phyloP scores from a whole-genome alignment of 2,888 invertebrate species.

The Synanthedon myopaeformis region DNA sequence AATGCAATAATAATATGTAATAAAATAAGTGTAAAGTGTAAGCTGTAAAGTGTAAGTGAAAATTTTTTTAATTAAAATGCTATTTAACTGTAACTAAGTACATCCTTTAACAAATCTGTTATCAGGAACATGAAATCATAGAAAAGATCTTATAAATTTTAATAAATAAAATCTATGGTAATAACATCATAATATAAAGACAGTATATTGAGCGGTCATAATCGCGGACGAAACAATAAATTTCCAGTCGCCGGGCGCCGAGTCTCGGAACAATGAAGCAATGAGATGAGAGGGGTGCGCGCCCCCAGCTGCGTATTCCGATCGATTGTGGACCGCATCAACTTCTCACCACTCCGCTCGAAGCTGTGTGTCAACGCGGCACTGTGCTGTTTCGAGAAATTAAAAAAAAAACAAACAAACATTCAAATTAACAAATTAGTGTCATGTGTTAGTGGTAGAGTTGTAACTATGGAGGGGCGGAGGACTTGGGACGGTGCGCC shows the following conservation, averaged over 20 bases:
- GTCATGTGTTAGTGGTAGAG: slow-evolving; percentile 39
- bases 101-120: too few species aligned
- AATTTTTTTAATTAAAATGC: too few species aligned
- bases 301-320: slow-evolving; percentile 65
- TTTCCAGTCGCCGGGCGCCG: slow-evolving; percentile 33
- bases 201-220: slow-evolving; percentile 1
- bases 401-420: slow-evolving; percentile 9
- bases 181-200: neutral
- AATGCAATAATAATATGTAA: too few species aligned
- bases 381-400: slow-evolving; percentile 19
- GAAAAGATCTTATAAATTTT: too few species aligned
- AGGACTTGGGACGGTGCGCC: slow-evolving; percentile 63
- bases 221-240: slow-evolving; percentile 38
- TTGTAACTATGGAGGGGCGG: slow-evolving; percentile 55
- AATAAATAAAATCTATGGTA: too few species aligned
- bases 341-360: slow-evolving; percentile 33
- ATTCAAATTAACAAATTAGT: slow-evolving; percentile 11
- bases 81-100: too few species aligned
- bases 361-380: slow-evolving; percentile 50
- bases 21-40: too few species aligned
- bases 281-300: slow-evolving; percentile 66
- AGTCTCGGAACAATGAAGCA: slow-evolving; percentile 47
- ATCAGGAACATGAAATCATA: too few species aligned
- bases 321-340: slow-evolving; percentile 61
- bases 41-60: too few species aligned